phyloP scores from a whole-genome alignment of 1,140 invertebrate genomes.

The Halyomorpha halys region DNA sequence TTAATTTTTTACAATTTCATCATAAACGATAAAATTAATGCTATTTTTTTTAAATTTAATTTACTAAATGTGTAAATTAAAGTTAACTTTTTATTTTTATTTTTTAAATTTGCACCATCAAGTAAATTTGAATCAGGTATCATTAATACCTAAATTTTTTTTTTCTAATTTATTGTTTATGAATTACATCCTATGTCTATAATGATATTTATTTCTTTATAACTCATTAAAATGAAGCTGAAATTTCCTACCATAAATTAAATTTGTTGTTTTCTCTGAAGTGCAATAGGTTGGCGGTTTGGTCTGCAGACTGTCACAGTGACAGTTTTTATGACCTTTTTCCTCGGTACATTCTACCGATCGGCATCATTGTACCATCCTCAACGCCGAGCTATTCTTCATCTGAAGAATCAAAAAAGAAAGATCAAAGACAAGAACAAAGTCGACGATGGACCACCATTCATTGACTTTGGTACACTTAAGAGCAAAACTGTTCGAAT shows the following conservation, averaged over 20 bases:
- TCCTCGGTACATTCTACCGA: constrained; percentile 78
- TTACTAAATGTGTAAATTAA: too few relatives aligned
- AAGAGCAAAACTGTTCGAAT: constrained; percentile 75
- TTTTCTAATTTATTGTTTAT: too few relatives aligned
- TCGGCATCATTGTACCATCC: constrained; percentile 84
- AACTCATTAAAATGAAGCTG: background rate
- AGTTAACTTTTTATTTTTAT: too few relatives aligned
- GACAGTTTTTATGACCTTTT: constrained; percentile 70
- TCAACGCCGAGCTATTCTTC: constrained; percentile 74
- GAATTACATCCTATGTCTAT: too few relatives aligned
- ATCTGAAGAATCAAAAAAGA: constrained; percentile 81
- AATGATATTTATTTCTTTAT: too few relatives aligned
- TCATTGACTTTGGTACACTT: constrained; percentile 76
- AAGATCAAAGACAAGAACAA: constrained; percentile 69
- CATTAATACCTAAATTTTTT: too few relatives aligned
- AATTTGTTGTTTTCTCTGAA: constrained; percentile 36
- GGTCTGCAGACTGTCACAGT: constrained; percentile 78
- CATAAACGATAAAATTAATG: too few relatives aligned
- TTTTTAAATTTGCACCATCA: too few relatives aligned
- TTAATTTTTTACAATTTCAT: too few relatives aligned
- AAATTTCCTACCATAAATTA: background rate
- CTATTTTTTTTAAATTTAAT: too few relatives aligned
- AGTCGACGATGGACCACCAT: constrained; percentile 63
- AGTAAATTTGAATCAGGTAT: too few relatives aligned
- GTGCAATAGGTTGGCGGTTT: constrained; percentile 76